phyloP scores from a whole-genome alignment of 2,113 vertebrate species.

The Oceanites oceanicus region DNA sequence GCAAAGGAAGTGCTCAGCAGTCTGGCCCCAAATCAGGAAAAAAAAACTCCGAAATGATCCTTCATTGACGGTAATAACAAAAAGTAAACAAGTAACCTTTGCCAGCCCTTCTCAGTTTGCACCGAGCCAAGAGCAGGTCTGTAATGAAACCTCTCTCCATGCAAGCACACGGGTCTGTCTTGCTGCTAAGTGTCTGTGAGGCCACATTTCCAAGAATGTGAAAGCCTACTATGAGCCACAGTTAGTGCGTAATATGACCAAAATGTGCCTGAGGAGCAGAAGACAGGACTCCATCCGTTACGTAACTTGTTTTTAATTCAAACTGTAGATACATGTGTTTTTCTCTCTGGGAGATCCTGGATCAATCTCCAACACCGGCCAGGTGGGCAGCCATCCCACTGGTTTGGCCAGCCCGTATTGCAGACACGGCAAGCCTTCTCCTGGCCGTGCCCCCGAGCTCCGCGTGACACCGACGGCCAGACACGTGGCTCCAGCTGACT shows the following conservation, averaged over 20 bases:
- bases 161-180: background rate
- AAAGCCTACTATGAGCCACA: background rate
- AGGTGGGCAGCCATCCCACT: background rate
- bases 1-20: background rate
- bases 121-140: constrained; percentile 3
- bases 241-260: background rate
- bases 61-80: background rate
- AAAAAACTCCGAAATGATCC: background rate
- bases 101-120: constrained; percentile 35
- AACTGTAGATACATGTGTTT: background rate
- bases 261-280: background rate
- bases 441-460: background rate
- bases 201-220: background rate
- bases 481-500: background rate
- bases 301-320: background rate
- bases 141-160: background rate
- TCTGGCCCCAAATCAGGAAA: background rate
- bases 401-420: accelerated
- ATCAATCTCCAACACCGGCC: accelerated
- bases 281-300: background rate
- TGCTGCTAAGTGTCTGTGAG: background rate
- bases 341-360: background rate
- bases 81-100: constrained; percentile 10
- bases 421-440: background rate
- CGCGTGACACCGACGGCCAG: background rate